Evolutionary conservation across 2,113 vertebrate species (phyloP), one percentile per base, ranked within the genome.

Genomic region (Salminus brasiliensis): DNA sequence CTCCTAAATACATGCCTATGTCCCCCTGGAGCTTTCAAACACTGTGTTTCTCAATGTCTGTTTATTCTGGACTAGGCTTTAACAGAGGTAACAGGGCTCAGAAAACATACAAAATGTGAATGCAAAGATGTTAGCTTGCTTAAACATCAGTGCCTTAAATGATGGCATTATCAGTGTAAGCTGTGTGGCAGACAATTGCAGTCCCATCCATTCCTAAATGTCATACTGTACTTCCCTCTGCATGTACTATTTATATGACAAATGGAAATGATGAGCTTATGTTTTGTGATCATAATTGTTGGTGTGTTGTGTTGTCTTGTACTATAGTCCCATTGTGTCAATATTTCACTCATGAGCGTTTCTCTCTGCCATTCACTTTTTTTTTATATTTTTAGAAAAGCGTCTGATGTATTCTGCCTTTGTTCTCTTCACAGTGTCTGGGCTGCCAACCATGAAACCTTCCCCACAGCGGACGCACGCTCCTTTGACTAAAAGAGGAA

Each of bases 361-460:
- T 53, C 30, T 74, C 5, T 16, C 27, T 74, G 45, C 12, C 41
- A 39, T 18, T 71, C 25, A 49, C 3, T 62, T 60, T 55, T 55
- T 53, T n/a, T 53, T 53, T 18, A 12, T 30, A 11, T 72, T 57
- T 80, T 49, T 47, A 82, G 76, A 77, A 65, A 72, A 39, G 25
- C 74, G 52, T 80, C 67, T 74, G 80, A 84, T 79, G 81, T 81
- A 67, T 74, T 85, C 47, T 39, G 27, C 47, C 52, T 81, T 23
- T 66, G 5, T 76, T 75, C 34, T 72, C 23, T 53, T 43, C 52
- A 15, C 39, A 66, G 43, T n/a, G 10, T 27, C 60, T 43, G 79
- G 74, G 65, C 29, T 36, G 52, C 78, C 63, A 78, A 80, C 55
- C 74, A 81, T 88, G 82, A 84, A 88, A 79, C 77, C 82, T 82